Evolutionary conservation across 2,113 vertebrate species (phyloP).

Genomic region (Hydrolagus affinis): DNA sequence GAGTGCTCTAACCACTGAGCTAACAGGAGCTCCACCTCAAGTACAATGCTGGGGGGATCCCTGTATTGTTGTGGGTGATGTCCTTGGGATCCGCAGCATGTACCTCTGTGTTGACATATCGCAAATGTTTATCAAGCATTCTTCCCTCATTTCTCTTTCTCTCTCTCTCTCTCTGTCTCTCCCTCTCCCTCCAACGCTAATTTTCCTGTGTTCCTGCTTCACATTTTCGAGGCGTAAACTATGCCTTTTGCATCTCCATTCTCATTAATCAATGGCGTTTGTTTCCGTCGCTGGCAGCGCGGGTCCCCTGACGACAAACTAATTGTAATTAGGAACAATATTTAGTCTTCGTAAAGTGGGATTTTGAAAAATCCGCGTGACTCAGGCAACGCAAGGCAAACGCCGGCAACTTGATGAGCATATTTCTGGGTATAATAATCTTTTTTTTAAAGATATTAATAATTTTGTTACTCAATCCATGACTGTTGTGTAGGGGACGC

Average conservation of each 20-base stretch:
- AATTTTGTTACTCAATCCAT: no score
- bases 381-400: conserved; percentile 64
- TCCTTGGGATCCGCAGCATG: no score
- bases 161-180: conserved; percentile 29
- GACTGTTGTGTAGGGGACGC: no score
- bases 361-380: conserved; percentile 62
- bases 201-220: neutral
- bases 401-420: conserved; percentile 39
- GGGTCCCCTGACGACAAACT: conserved; percentile 64
- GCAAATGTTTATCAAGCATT: no score
- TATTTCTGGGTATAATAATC: no score
- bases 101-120: no score
- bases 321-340: conserved; percentile 76
- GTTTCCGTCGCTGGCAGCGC: conserved; percentile 54
- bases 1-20: no score
- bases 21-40: no score
- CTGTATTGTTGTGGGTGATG: no score
- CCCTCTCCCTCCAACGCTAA: conserved; percentile 31
- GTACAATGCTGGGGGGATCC: no score
- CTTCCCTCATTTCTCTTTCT: neutral
- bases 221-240: conserved; percentile 49
- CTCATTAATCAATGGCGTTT: conserved; percentile 50
- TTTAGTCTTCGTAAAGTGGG: conserved; percentile 64
- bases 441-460: conserved; percentile 63
- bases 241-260: no score